Base-by-base conservation (phyloP, 2,113 vertebrate species). In the Oceanodroma tethys region DNA sequence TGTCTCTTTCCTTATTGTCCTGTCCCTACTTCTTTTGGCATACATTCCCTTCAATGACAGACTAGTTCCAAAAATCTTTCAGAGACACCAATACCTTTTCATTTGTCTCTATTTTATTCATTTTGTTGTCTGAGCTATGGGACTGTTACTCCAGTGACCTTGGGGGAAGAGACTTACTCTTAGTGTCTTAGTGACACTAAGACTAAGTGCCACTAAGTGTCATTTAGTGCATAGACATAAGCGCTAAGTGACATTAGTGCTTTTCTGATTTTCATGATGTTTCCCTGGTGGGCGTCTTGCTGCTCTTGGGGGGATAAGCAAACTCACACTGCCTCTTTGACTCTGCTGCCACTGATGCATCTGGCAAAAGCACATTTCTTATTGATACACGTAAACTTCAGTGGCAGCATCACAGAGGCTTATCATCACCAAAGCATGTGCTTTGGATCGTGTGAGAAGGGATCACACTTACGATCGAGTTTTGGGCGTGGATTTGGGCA, bases 361-460 rank as follows among this genome's bases (percentile, higher is more conserved):
- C n/a, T 85, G 55, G 22, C 47, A 63, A 91, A 70, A 74, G 16
- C 52, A 19, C 5, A 3, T 88, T 82, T 85, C 34, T 55, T 48
- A 9, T 0, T 29, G 34, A 22, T 23, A 34, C 13, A 4, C 0
- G 1, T 16, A 34, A 48, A 45, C 40, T 48, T 60, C 0, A 36
- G 29, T 55, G n/a, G 8, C 4, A 4, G 23, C 16, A 11, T 65
- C 13, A 21, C 11, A 62, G 60, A 47, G 38, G 2, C 15, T 86
- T 68, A 21, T 32, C 4, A 22, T 58, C 34, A 52, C 36, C 17
- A 53, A 66, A 90, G 15, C 10, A 27, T 8, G 21, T 36, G 36
- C 47, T 83, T 76, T 52, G 75, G 32, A 5, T 27, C 80, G 23
- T 25, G 21, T 70, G 19, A 55, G 68, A 74, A 50, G 26, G 40